Evolutionary conservation across 2,113 vertebrate genomes (phyloP).

Genomic region (Jaculus jaculus): DNA sequence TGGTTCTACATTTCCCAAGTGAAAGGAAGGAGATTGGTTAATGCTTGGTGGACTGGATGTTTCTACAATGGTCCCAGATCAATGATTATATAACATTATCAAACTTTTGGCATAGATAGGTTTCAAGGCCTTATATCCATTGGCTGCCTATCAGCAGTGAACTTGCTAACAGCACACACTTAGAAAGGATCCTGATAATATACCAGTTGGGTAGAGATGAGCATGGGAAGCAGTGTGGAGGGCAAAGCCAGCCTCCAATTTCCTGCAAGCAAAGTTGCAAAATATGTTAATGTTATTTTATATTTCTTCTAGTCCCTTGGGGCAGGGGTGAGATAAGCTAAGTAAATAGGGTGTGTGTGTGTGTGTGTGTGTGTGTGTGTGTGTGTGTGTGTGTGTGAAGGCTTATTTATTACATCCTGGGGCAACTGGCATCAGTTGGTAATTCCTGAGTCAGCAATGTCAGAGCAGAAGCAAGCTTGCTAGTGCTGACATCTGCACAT

Average conservation of each 20-base stretch:
- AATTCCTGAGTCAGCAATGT: conserved; percentile 25
- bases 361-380: not conserved
- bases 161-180: not conserved
- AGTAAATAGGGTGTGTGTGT: not conserved
- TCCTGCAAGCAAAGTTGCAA: not conserved
- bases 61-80: not conserved
- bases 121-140: not conserved
- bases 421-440: not conserved
- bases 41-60: not conserved
- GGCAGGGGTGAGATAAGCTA: not conserved
- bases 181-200: not conserved
- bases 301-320: not conserved
- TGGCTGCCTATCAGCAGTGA: not conserved
- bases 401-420: not conserved
- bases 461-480: not conserved
- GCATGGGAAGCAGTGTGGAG: not conserved
- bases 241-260: not conserved
- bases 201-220: not conserved
- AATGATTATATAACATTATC: not conserved
- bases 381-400: not conserved
- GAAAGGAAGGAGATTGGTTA: not conserved
- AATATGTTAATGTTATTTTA: not conserved
- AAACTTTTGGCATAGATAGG: not conserved
- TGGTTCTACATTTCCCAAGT: not conserved
- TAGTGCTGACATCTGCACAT: not conserved